Evolutionary conservation across 1,140 invertebrate genomes (phyloP), one percentile per base, ranked within the genome.

Genomic region (Magallana gigas): DNA sequence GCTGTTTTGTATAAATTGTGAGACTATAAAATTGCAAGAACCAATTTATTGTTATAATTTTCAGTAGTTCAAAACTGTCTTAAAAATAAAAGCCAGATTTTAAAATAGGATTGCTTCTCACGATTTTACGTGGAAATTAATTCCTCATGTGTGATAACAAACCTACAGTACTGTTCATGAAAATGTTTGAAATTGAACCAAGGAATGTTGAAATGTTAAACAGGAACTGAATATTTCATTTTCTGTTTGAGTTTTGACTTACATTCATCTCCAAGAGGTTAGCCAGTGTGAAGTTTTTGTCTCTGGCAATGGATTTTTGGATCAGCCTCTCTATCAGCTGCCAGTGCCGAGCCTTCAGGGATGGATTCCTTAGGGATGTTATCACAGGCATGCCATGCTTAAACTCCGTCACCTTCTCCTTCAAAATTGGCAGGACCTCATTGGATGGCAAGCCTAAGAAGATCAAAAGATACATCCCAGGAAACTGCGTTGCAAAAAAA

Each of bases 331-430:
- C 93, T 57, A 95, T 94, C 80, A 92, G 90, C 68, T 93, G 90
- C 93, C 94, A 95, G 88, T 95, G 94, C 29, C 94, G 91, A 7
- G 91, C 89, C 82, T 92, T 89, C 56, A 95, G 91, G 18, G 92
- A 93, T 36, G 94, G 94, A 88, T 95, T 95, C n/a, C 94, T 86
- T 8, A 95, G 88, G 84, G 93, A 92, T 14, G 93, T 93, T 82
- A 95, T 94, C 9, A 94, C 93, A 16, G 94, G 94, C 93, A 95
- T 95, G 96, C 96, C 95, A 96, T 97, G 88, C 91, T 97, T 97
- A 90, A 98, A 97, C 9, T 96, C 94, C 90, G 97, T 96, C 0
- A 98, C 97, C 80, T 96, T 96, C 87, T 96, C 96, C 92, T 97
- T 97, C 9, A 98, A 95, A 60, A 95, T 95, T 0, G 97, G 96